Conservation (phyloP, 2,113 vertebrate species). For the Nipponia nippon region DNA sequence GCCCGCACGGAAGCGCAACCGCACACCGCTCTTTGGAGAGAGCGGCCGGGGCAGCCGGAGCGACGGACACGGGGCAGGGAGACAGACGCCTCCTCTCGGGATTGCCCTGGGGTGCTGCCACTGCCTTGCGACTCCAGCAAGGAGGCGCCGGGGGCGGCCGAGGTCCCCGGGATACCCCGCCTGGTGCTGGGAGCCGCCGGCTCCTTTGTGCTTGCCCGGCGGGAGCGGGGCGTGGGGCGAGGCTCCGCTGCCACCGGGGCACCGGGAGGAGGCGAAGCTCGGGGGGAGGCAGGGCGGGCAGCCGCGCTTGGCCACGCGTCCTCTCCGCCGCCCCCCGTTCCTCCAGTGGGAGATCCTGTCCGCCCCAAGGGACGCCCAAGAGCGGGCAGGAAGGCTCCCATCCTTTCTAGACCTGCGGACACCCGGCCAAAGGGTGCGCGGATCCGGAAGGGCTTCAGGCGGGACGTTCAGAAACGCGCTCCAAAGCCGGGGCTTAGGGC, state of each 20-base stretch:
- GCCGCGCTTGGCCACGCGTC: background rate
- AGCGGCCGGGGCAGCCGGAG: background rate
- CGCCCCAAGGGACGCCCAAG: background rate
- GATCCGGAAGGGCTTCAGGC: too few relatives aligned
- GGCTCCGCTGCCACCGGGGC: background rate
- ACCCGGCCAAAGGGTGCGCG: background rate
- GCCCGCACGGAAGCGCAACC: background rate
- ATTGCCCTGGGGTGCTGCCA: background rate
- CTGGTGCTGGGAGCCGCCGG: background rate
- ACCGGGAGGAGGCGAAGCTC: background rate
- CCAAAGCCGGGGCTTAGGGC: background rate
- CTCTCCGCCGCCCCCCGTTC: background rate
- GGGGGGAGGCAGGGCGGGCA: background rate
- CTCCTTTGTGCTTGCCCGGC: background rate
- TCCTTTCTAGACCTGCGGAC: background rate
- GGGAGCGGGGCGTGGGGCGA: background rate
- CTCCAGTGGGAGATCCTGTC: background rate
- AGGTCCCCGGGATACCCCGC: background rate
- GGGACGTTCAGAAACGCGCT: background rate
- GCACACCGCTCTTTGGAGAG: background rate
- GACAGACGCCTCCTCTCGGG: background rate
- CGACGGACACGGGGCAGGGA: background rate
- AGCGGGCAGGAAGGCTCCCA: background rate
- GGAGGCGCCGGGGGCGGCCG: rapidly evolving
- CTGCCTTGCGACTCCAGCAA: background rate